Evolutionary conservation across 2,113 vertebrate genomes (phyloP), one percentile per base, ranked within the genome.

Genomic region (Anas platyrhynchos): DNA sequence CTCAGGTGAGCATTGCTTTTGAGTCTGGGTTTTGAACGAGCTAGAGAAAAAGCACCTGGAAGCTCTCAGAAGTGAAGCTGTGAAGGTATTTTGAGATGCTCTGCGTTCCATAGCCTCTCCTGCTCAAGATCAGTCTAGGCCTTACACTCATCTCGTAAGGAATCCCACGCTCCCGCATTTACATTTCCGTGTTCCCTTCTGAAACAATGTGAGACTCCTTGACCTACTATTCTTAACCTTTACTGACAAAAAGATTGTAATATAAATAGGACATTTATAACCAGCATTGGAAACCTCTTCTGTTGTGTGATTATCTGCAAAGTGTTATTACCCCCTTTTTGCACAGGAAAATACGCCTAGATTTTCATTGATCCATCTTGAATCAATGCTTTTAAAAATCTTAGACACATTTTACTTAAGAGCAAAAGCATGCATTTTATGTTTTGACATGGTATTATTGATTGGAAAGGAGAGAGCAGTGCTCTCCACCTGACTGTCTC

Each of bases 321-420:
- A 98, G 98, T 98, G 98, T 99, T 98, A 98, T 98, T 98, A 98
- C 97, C 98, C 98, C 97, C 97, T 98, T 98, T 98, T 99, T 98
- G 98, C 98, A 98, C 98, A 97, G 97, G 98, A 98, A 98, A 98
- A 98, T 98, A 96, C 92, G 93, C 98, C 98, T 98, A 98, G 98
- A 99, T 99, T 99, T 98, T 97, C 98, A 99, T 99, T 98, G 99
- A 99, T 98, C 98, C 94, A 96, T 98, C 97, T 96, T 55, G 96
- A 99, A 99, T 99, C 99, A 98, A 99, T 99, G 99, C 99, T 99
- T 99, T 99, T 99, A 99, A 99, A 99, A 99, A 99, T 98, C 98
- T 99, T 98, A 98, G 98, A 98, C 98, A 98, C 98, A 98, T 99
- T 99, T 99, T 99, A 98, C 98, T 99, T 99, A 99, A 99, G 98